Evolutionary conservation across 2,888 invertebrate genomes (phyloP), one percentile per base, ranked within the genome.

Genomic region (Melikaiella ostensackeni): DNA sequence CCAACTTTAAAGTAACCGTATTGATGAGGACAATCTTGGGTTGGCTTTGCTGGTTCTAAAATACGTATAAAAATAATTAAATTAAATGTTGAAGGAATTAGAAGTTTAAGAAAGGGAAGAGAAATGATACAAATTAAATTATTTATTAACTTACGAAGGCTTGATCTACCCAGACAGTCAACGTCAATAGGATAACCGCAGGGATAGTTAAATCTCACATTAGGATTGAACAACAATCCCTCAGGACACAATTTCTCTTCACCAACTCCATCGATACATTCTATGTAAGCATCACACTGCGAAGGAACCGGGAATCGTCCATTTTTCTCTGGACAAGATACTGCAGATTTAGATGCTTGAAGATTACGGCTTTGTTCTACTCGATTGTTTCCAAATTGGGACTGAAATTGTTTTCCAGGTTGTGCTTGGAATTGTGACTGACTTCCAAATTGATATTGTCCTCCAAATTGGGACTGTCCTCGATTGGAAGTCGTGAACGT

Each of bases 181-280:
- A 97, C 95, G 84, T 97, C 97, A 80, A 95, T 95, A 74, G 97
- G 97, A 91, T 97, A 97, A 86, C 95, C 95, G 88, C 97, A 97
- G 3, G 96, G 96, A 88, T 95, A 96, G 24, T 93, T 93, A 78
- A 94, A 94, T 30, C 94, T 94, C 3, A 93, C 92, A 70, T 95
- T 94, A 7, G 95, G 94, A 88, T 97, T 96, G 92, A 79, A 82
- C n/a, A 80, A 33, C 33, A 79, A 27, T 57, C 97, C 97, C 87
- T 97, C 97, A 0, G 97, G 96, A 82, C 97, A 97, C 5, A 95
- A 90, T 86, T 96, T 96, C 88, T 96, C 95, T 88, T 95, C 95
- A 0, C 95, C 92, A 6, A 95, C 94, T 24, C 97, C 97, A 84
- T 97, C 94, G 90, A 94, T 89, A 88, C 96, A 96, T 88, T 96